Evolutionary conservation across 2,113 vertebrate species (phyloP).

Genomic region (Ptilorrhoa leucosticta): DNA sequence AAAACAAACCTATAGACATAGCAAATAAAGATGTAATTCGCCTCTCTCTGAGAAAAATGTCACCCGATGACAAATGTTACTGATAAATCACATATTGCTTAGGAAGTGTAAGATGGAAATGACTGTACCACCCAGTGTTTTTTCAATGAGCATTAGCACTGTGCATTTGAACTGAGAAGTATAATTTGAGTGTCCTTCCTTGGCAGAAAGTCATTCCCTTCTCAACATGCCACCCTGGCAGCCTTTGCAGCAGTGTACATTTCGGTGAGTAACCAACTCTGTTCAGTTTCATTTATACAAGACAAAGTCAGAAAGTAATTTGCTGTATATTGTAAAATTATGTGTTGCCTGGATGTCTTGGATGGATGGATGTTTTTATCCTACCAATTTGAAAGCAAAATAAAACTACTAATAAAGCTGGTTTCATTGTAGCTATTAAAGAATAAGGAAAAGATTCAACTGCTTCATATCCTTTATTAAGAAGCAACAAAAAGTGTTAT

Average conservation of each 20-base stretch:
- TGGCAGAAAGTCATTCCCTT: constrained; percentile 97
- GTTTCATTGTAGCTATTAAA: neutral
- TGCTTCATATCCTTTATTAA: neutral
- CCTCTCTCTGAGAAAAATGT: neutral
- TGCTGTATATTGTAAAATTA: neutral
- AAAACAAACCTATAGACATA: neutral
- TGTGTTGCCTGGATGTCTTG: neutral
- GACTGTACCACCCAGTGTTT: neutral
- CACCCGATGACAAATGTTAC: neutral
- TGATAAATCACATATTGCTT: neutral
- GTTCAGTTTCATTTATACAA: neutral
- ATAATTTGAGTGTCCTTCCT: constrained; percentile 69
- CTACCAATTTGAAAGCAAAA: neutral
- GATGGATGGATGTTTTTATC: neutral
- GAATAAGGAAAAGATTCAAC: neutral
- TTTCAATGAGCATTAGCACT: neutral
- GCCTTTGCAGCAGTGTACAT: constrained; percentile 96
- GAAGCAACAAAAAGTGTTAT: neutral
- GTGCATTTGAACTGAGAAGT: constrained; percentile 32
- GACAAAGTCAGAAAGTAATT: neutral
- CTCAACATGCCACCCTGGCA: constrained; percentile 94
- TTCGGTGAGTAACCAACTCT: constrained; percentile 85
- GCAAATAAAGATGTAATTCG: neutral
- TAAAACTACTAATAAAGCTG: neutral
- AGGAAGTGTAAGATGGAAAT: neutral